phyloP scores from a whole-genome alignment of 2,113 vertebrate genomes.

The Coturnix japonica region DNA sequence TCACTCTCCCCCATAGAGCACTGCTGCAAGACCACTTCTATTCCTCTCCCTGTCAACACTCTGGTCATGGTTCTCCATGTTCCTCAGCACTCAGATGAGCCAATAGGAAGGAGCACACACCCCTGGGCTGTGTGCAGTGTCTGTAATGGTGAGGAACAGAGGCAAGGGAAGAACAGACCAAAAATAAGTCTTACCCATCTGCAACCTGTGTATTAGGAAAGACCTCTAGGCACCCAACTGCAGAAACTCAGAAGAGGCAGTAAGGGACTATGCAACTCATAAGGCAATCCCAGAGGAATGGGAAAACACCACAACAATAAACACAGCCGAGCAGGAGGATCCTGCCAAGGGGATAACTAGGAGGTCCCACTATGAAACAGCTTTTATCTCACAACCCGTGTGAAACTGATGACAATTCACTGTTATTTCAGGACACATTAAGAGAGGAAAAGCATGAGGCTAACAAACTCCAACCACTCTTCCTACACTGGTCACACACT shows the following conservation, averaged over 20 bases:
- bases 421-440: not conserved
- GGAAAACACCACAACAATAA: not conserved
- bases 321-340: not conserved
- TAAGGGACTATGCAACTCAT: not conserved
- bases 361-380: not conserved
- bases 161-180: not conserved
- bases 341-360: not conserved
- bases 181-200: not conserved
- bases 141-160: not conserved
- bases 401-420: not conserved
- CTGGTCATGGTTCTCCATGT: not conserved
- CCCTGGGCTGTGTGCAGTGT: fast-evolving
- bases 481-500: not conserved
- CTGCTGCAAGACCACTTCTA: not conserved
- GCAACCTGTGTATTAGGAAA: not conserved
- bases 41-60: not conserved
- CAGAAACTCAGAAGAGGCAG: not conserved
- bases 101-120: not conserved
- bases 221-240: not conserved
- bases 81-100: not conserved
- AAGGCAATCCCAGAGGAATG: not conserved
- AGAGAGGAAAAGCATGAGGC: not conserved
- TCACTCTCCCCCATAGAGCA: not conserved
- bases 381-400: not conserved
- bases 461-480: not conserved